Conservation (phyloP, 2,888 invertebrate genomes). For the Gasteruption jaculator region DNA sequence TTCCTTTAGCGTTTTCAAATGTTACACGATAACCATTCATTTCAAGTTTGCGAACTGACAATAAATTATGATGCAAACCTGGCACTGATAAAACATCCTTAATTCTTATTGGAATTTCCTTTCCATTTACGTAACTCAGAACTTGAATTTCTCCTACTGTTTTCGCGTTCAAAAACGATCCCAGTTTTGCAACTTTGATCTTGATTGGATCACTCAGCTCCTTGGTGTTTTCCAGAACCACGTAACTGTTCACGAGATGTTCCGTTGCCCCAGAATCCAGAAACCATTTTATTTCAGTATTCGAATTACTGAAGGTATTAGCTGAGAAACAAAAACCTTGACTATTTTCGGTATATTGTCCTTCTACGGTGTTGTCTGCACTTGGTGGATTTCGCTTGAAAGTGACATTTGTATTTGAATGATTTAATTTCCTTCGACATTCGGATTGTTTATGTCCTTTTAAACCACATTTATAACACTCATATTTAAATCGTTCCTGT, state of each 20-base stretch:
- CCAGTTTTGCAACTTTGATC: constrained; percentile 25
- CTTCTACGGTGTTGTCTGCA: not conserved
- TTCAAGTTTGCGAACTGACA: constrained; percentile 27
- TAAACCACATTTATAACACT: constrained; percentile 17
- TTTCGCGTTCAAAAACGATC: constrained; percentile 14
- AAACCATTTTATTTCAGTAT: constrained; percentile 25
- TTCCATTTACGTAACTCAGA: constrained; percentile 9
- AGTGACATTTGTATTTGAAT: no score
- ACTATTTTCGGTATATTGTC: not conserved
- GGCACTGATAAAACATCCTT: constrained; percentile 22
- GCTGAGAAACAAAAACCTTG: constrained; percentile 10
- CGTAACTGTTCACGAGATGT: constrained; percentile 20
- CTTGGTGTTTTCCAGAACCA: constrained; percentile 17
- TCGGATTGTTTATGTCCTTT: constrained; percentile 16
- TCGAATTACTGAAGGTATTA: not conserved
- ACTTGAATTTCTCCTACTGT: constrained; percentile 18
- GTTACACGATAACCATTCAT: constrained; percentile 24
- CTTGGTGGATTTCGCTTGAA: not conserved
- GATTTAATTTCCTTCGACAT: no score
- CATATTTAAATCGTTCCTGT: constrained; percentile 8
- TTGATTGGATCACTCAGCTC: constrained; percentile 20
- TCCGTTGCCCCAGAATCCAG: constrained; percentile 31
- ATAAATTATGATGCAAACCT: constrained; percentile 20
- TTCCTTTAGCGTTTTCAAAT: constrained; percentile 27
- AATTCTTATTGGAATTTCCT: constrained; percentile 17